Conservation (phyloP, 2,797 vertebrate species). For the Cercopithecus diana region DNA sequence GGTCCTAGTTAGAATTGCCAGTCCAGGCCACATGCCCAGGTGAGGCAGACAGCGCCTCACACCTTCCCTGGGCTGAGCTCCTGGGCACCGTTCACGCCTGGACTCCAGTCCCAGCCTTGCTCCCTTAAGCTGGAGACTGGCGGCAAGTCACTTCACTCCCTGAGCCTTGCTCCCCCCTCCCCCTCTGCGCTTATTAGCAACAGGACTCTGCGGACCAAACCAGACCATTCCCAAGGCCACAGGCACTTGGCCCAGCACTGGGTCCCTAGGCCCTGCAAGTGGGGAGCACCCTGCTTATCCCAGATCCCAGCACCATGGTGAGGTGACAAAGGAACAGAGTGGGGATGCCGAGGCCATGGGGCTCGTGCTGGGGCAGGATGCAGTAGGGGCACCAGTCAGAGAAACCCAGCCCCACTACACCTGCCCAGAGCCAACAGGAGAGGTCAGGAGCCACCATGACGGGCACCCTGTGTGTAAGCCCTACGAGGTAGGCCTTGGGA, state of each 20-base stretch:
- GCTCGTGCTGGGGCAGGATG: fast-evolving
- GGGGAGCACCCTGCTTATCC: not conserved
- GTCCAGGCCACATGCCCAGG: fast-evolving
- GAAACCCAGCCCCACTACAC: not conserved
- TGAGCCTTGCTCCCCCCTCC: not conserved
- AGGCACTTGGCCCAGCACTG: not conserved
- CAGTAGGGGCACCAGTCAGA: not conserved
- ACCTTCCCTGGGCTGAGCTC: not conserved
- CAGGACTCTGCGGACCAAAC: not conserved
- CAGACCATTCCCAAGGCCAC: not conserved
- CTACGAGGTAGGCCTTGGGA: not conserved
- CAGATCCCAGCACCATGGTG: not conserved
- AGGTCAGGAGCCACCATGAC: not conserved
- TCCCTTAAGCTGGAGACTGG: not conserved
- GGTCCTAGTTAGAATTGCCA: fast-evolving
- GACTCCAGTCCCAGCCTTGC: too few species aligned
- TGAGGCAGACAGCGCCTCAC: not conserved
- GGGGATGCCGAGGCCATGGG: too few species aligned
- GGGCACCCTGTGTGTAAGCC: fast-evolving
- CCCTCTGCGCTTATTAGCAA: not conserved
- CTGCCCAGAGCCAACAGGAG: fast-evolving
- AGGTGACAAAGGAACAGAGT: not conserved
- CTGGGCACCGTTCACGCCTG: not conserved
- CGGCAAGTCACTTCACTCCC: too few species aligned
- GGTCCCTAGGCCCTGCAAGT: not conserved